These are phyloP conservation scores for Periphyllus acericola DNA, from an alignment of 2,888 invertebrate species.

Conservation along the genomic window DNA sequence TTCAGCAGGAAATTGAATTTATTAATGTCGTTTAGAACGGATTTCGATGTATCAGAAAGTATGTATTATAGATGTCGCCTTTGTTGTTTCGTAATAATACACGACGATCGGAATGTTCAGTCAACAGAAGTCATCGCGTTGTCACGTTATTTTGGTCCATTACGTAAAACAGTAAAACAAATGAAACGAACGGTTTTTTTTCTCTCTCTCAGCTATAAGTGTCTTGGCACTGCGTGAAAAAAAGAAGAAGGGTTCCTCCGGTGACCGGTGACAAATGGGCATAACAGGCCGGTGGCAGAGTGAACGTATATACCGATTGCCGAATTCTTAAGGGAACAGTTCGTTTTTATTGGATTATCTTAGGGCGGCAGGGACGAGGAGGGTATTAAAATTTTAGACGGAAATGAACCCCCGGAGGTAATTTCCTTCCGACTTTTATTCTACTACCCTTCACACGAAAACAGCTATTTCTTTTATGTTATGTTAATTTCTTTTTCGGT, in stretches of 20 bases:
- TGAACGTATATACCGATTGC: slow-evolving; percentile 54
- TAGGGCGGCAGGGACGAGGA: slow-evolving; percentile 49
- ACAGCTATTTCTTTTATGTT: slow-evolving; percentile 62
- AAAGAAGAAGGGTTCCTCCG: slow-evolving; percentile 60
- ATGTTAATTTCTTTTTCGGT: slow-evolving; percentile 61
- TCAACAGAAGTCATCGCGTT: slow-evolving; percentile 2
- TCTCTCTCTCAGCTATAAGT: slow-evolving; percentile 8
- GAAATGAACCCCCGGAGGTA: slow-evolving; percentile 64
- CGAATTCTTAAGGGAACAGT: slow-evolving; percentile 62
- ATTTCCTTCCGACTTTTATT: slow-evolving; percentile 63
- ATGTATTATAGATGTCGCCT: not conserved
- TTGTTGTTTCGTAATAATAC: not conserved
- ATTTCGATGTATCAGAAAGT: not conserved
- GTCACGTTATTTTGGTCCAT: slow-evolving; percentile 43
- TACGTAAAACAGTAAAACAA: slow-evolving; percentile 53
- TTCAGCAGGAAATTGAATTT: not conserved
- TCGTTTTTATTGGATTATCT: slow-evolving; percentile 62
- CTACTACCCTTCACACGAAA: slow-evolving; percentile 55
- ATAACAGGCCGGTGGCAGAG: slow-evolving; percentile 44
- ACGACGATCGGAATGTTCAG: slow-evolving; percentile 6
- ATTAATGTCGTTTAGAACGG: not conserved
- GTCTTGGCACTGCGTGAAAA: slow-evolving; percentile 2
- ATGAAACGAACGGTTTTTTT: slow-evolving; percentile 43
- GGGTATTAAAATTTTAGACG: slow-evolving; percentile 64
- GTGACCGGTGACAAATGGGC: slow-evolving; percentile 62